Conservation (phyloP, 1,140 invertebrate species). For the Lordiphosa collinella region DNA sequence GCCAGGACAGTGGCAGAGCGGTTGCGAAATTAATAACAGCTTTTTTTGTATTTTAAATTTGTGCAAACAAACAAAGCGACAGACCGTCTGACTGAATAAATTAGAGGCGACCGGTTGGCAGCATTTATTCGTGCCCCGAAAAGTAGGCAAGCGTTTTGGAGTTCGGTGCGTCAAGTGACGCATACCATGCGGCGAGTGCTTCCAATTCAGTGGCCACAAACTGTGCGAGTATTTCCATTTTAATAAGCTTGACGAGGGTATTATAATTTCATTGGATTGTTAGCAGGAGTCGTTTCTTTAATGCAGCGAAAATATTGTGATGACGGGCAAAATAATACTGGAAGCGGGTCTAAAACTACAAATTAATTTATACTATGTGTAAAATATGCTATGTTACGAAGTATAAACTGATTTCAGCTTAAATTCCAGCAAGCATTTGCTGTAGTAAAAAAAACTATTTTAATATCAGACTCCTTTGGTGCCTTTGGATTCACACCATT, state of each 20-base stretch:
- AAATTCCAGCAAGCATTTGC: too few relatives aligned
- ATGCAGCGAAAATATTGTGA: not conserved
- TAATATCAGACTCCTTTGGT: too few relatives aligned
- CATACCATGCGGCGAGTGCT: slow-evolving; percentile 7
- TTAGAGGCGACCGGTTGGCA: not conserved
- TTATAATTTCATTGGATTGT: too few relatives aligned
- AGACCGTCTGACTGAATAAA: slow-evolving; percentile 4
- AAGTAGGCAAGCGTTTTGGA: slow-evolving; percentile 6
- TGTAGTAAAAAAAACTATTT: too few relatives aligned
- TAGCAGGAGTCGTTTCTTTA: not conserved
- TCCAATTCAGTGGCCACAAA: slow-evolving; percentile 9
- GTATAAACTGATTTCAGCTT: too few relatives aligned
- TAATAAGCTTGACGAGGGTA: not conserved
- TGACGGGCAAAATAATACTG: too few relatives aligned
- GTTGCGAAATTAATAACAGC: slow-evolving; percentile 12
- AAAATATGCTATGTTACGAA: too few relatives aligned
- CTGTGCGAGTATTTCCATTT: not conserved
- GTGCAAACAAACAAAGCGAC: slow-evolving; percentile 3
- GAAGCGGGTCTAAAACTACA: too few relatives aligned
- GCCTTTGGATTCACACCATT: too few relatives aligned
- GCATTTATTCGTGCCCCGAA: slow-evolving; percentile 4
- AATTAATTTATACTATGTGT: too few relatives aligned
- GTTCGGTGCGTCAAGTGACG: slow-evolving; percentile 2
- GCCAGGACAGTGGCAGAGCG: not conserved
- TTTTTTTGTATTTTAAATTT: not conserved